These are phyloP conservation scores for Clepsis dumicolana DNA, from an alignment of 2,888 invertebrate genomes.

Conservation along the genomic window DNA sequence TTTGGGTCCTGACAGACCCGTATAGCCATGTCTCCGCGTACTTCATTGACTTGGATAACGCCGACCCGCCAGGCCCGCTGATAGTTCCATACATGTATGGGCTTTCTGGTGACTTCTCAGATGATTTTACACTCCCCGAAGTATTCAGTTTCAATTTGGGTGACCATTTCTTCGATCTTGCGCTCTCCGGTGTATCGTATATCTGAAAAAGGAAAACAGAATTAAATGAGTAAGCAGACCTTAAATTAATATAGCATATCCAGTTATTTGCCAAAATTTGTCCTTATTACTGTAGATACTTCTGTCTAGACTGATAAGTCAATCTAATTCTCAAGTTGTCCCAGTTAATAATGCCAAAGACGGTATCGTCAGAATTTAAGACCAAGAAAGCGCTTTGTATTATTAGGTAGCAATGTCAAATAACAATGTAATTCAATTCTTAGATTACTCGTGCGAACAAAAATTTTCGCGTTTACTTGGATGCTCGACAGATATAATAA, in stretches of 20 bases:
- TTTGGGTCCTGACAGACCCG: constrained; percentile 89
- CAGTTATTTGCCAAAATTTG: constrained; percentile 19
- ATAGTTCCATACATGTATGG: constrained; percentile 82
- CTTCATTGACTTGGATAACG: constrained; percentile 93
- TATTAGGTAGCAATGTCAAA: constrained; percentile 6
- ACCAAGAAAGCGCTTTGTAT: not conserved
- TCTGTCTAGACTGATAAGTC: constrained; percentile 32
- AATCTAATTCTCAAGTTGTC: constrained; percentile 22
- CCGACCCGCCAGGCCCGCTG: constrained; percentile 88
- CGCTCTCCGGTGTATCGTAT: constrained; percentile 82
- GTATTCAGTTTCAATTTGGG: constrained; percentile 88
- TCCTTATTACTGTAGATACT: constrained; percentile 19
- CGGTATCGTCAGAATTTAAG: not conserved
- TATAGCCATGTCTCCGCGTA: constrained; percentile 95
- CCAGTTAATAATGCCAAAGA: constrained; percentile 15
- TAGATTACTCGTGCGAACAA: not conserved
- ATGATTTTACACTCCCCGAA: constrained; percentile 77
- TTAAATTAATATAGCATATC: constrained; percentile 18
- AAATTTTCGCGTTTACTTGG: not conserved
- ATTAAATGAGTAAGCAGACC: not conserved
- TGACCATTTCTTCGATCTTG: constrained; percentile 90
- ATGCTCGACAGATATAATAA: not conserved
- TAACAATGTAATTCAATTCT: not conserved
- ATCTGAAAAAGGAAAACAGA: constrained; percentile 70
- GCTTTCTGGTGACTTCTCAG: constrained; percentile 80